phyloP scores from a whole-genome alignment of 1,140 invertebrate species.

The Zaprionus inermis region DNA sequence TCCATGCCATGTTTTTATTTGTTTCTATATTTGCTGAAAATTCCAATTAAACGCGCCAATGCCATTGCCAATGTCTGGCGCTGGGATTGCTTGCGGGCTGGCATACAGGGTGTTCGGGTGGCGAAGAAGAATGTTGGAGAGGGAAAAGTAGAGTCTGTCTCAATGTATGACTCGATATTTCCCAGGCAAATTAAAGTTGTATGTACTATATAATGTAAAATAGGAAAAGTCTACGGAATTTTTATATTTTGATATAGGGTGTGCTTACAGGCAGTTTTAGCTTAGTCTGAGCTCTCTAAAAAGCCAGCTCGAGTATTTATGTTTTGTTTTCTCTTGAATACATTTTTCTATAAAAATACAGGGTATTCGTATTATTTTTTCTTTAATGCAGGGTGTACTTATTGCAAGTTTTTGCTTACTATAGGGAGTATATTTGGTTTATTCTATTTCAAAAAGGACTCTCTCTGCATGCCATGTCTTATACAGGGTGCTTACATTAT shows the following conservation, averaged over 20 bases:
- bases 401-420: background rate
- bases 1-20: conserved; percentile 74
- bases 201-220: background rate
- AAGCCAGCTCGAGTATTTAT: too few species aligned
- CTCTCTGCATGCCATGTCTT: background rate
- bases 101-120: conserved; percentile 12
- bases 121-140: background rate
- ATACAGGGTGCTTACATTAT: background rate
- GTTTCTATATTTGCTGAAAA: conserved; percentile 78
- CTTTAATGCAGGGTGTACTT: too few species aligned
- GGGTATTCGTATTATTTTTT: background rate
- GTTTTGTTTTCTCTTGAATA: background rate
- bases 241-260: background rate
- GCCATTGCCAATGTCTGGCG: conserved; percentile 40
- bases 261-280: background rate
- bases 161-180: too few species aligned
- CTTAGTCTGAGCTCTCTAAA: too few species aligned
- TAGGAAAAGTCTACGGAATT: background rate
- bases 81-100: conserved; percentile 6
- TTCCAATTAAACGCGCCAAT: conserved; percentile 81
- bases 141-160: background rate
- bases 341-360: background rate
- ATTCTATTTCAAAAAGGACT: background rate
- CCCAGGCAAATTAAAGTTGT: too few species aligned
- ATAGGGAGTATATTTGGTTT: background rate